Evolutionary conservation across 2,797 vertebrate genomes (phyloP).

Genomic region (Darevskia mixta): DNA sequence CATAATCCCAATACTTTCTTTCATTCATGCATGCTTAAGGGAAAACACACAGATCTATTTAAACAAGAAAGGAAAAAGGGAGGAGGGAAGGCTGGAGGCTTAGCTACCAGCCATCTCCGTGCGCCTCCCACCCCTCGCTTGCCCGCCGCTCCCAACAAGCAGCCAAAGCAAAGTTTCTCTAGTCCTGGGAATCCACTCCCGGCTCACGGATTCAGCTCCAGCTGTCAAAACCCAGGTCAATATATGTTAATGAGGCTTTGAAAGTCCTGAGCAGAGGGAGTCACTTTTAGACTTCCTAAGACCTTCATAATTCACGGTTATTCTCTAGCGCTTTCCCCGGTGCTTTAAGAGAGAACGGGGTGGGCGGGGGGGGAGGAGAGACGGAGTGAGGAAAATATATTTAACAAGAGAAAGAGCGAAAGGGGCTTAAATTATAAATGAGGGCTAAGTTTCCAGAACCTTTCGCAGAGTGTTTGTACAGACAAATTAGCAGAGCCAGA

Average conservation of each 20-base stretch:
- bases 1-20: too few species aligned
- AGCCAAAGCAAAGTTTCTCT: constrained; percentile 33
- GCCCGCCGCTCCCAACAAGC: constrained; percentile 32
- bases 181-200: constrained; percentile 52
- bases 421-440: constrained; percentile 69
- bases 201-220: constrained; percentile 58
- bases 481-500: neutral
- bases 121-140: too few species aligned
- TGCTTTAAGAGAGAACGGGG: neutral
- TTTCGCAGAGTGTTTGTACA: constrained; percentile 41
- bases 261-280: constrained; percentile 66
- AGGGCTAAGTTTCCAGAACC: constrained; percentile 53
- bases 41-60: neutral
- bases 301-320: constrained; percentile 74
- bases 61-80: neutral
- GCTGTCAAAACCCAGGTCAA: constrained; percentile 76
- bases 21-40: neutral
- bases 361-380: constrained; percentile 12
- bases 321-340: constrained; percentile 65
- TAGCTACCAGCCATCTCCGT: neutral
- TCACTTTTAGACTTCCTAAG: constrained; percentile 54
- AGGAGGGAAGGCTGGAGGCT: neutral
- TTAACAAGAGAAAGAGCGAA: constrained; percentile 61
- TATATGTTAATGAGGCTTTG: constrained; percentile 79
- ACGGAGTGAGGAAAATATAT: constrained; percentile 36